Percentiles rank a stretch among this genome's conserved stretches.
These are phyloP conservation scores for Argynnis bischoffii DNA, from an alignment of 2,888 invertebrate species.

Conservation along the genomic window DNA sequence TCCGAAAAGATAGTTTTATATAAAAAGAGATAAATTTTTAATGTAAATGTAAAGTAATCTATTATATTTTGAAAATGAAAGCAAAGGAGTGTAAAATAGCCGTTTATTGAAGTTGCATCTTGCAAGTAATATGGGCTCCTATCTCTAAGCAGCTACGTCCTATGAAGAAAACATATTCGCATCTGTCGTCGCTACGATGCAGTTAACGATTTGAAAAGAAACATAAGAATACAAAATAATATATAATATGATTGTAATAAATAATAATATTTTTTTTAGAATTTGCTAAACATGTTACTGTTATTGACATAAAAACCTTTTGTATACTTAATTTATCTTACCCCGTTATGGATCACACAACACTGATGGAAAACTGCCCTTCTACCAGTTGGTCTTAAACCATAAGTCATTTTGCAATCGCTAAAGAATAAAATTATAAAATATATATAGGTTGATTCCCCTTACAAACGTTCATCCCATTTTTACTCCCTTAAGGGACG, in stretches of 20 bases:
- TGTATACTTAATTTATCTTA: no score
- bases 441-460: no score
- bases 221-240: constrained; percentile 20
- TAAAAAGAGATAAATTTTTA: no score
- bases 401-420: no score
- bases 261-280: neutral
- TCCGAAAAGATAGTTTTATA: no score
- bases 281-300: neutral
- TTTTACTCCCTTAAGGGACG: no score
- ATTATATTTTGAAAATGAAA: neutral
- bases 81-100: constrained; percentile 12
- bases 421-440: no score
- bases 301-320: neutral
- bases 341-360: no score
- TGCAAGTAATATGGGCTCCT: constrained; percentile 23
- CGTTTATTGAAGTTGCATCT: constrained; percentile 14
- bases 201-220: constrained; percentile 35
- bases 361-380: no score
- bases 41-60: no score
- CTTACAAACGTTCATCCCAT: no score
- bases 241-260: neutral
- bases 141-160: constrained; percentile 20
- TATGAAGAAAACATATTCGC: constrained; percentile 32
- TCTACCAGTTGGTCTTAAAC: no score
- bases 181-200: constrained; percentile 36